phyloP scores from a whole-genome alignment of 2,797 vertebrate species.

The Enteromius paludinosus region DNA sequence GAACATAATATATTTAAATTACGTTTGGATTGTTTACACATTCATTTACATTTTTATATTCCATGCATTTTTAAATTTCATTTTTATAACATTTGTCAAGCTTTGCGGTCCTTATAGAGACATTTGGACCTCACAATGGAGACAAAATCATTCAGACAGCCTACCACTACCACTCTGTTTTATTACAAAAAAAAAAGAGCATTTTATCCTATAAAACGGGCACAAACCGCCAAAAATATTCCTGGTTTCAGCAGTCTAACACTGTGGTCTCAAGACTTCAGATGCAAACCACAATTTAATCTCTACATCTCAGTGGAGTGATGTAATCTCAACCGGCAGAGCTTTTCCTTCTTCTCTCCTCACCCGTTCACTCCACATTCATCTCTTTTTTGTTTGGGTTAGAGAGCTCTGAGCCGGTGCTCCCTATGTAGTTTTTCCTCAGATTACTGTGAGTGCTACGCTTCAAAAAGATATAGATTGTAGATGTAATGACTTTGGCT shows the following conservation, averaged over 20 bases:
- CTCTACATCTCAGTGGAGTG: conserved; percentile 62
- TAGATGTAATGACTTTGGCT: conserved; percentile 49
- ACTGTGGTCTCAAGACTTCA: conserved; percentile 54
- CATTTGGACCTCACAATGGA: background rate
- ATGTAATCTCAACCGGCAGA: conserved; percentile 57
- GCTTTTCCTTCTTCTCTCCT: conserved; percentile 57
- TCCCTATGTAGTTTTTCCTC: conserved; percentile 40
- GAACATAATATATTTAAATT: background rate
- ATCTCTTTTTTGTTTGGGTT: conserved; percentile 74
- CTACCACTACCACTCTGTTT: background rate
- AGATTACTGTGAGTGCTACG: conserved; percentile 59
- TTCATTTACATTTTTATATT: too few species aligned
- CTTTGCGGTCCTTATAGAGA: background rate
- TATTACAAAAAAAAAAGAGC: background rate
- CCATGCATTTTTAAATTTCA: too few species aligned
- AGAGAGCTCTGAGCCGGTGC: conserved; percentile 53
- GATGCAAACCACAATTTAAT: conserved; percentile 65
- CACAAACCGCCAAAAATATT: conserved; percentile 50
- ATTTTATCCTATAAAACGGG: conserved; percentile 3
- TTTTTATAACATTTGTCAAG: background rate
- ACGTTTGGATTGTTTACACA: background rate
- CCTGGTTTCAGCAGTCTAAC: conserved; percentile 40
- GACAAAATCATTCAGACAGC: conserved; percentile 7
- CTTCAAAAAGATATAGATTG: conserved; percentile 61
- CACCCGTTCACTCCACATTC: conserved; percentile 61